phyloP scores from a whole-genome alignment of 2,113 vertebrate genomes.

The Albula glossodonta region DNA sequence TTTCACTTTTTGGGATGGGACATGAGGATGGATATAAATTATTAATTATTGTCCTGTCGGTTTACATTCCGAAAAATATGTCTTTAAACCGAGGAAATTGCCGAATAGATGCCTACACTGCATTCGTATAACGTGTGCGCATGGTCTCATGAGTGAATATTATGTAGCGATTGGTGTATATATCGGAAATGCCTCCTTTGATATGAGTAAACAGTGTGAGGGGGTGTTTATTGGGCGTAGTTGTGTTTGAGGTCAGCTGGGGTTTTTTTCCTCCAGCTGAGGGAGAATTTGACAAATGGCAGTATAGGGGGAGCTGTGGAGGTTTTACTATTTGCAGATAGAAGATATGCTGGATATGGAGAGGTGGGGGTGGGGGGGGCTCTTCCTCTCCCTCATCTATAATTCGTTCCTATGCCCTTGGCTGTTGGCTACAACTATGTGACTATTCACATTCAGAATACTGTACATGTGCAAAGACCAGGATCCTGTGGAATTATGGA shows the following conservation, averaged over 20 bases:
- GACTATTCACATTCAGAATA: neutral
- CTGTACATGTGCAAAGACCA: neutral
- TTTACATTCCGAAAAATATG: neutral
- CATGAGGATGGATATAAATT: neutral
- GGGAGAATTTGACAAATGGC: neutral
- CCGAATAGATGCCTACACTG: conserved; percentile 28
- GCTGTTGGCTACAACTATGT: no score
- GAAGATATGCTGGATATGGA: no score
- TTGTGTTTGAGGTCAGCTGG: conserved; percentile 42
- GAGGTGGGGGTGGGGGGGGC: no score
- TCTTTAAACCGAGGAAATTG: neutral
- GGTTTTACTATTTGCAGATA: no score
- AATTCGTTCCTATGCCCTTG: no score
- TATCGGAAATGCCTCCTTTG: conserved; percentile 16
- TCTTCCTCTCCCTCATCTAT: no score
- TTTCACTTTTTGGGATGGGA: neutral
- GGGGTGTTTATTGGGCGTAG: conserved; percentile 43
- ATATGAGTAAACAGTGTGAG: conserved; percentile 17
- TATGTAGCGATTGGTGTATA: neutral
- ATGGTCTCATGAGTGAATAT: conserved; percentile 45
- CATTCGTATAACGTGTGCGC: conserved; percentile 37
- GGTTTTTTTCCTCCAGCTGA: neutral
- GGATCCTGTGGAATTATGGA: neutral
- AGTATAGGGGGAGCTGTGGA: no score
- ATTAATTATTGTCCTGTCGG: neutral